These are phyloP conservation scores for Ciona savignyi DNA, from an alignment of 23 tunicate genomes.

Conservation along the genomic window DNA sequence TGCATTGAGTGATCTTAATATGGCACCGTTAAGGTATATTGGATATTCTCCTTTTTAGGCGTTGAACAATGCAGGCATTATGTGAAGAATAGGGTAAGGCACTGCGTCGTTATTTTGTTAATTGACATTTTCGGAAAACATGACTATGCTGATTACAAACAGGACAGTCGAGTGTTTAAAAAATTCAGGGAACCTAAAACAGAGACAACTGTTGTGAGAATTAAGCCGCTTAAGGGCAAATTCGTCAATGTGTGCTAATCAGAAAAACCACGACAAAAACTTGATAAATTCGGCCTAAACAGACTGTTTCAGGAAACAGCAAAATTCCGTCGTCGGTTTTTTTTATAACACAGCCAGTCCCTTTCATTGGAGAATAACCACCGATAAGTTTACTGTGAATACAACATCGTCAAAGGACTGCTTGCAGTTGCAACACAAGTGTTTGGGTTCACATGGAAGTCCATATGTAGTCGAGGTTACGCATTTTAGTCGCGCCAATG, in stretches of 20 bases:
- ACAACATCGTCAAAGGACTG: not conserved
- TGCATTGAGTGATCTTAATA: no score
- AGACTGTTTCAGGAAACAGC: not conserved
- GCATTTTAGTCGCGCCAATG: not conserved
- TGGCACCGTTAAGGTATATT: no score
- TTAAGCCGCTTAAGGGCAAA: not conserved
- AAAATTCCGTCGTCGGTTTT: not conserved
- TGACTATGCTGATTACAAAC: not conserved
- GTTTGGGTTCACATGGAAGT: not conserved
- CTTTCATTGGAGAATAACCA: not conserved
- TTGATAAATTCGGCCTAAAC: not conserved
- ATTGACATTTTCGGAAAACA: not conserved
- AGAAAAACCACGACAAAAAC: not conserved
- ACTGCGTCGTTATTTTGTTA: not conserved
- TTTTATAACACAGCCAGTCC: not conserved
- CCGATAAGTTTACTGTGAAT: not conserved
- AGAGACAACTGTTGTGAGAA: not conserved
- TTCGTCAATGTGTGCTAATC: not conserved
- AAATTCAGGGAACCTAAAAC: no score
- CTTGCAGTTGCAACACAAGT: not conserved
- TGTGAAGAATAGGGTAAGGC: not conserved
- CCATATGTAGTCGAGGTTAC: not conserved
- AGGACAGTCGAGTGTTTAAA: not conserved
- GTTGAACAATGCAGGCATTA: not conserved
- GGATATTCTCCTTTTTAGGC: not conserved